These are phyloP conservation scores for Neodon shergylaensis DNA, from an alignment of 2,113 vertebrate genomes.

Conservation along the genomic window DNA sequence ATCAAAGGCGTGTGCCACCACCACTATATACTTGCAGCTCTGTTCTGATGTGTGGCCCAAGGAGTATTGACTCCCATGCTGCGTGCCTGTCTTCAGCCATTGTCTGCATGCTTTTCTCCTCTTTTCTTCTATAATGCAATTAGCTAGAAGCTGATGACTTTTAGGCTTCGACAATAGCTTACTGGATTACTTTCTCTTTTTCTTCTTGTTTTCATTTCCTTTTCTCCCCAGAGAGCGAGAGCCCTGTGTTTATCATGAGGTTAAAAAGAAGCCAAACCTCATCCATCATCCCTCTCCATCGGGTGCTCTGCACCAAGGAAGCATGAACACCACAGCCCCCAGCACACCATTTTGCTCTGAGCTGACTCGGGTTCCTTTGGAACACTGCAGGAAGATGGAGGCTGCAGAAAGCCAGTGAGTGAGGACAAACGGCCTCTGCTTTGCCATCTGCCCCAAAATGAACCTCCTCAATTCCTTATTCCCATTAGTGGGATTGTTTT, in stretches of 20 bases:
- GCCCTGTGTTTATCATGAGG: background rate
- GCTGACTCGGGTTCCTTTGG: background rate
- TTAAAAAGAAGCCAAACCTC: background rate
- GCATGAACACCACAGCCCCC: background rate
- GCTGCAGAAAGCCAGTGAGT: background rate
- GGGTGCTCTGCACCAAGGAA: fast-evolving
- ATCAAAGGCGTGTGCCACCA: background rate
- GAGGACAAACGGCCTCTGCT: background rate
- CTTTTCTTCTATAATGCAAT: background rate
- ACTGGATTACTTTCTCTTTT: background rate
- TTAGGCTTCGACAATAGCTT: background rate
- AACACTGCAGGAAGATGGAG: background rate
- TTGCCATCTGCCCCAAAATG: background rate
- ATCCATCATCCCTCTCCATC: fast-evolving
- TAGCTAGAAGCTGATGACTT: background rate
- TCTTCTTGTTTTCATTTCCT: background rate
- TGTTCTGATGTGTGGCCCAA: background rate
- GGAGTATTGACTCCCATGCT: background rate
- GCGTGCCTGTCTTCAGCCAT: fast-evolving
- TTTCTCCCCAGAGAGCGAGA: slow-evolving; percentile 17
- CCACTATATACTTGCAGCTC: background rate
- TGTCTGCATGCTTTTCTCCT: background rate
- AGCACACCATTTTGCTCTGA: background rate
- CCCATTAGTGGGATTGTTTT: slow-evolving; percentile 47
- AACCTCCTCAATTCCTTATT: background rate